These are phyloP conservation scores for Lepus timidus DNA, from an alignment of 2,113 vertebrate genomes.

Conservation along the genomic window DNA sequence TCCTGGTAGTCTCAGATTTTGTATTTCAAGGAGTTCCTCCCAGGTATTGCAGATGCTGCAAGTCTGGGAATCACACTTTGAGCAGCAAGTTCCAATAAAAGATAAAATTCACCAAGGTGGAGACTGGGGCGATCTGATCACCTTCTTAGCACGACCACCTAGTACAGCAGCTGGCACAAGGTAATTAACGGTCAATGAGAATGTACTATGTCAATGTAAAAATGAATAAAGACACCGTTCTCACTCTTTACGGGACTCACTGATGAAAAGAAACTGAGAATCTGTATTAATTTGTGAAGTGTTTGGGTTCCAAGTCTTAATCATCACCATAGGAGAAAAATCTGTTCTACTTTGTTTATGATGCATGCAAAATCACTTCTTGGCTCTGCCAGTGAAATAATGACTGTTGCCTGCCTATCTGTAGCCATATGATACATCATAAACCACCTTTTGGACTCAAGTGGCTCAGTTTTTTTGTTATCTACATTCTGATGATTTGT, in stretches of 20 bases:
- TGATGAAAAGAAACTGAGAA: neutral
- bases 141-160: rapidly evolving
- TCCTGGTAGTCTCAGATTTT: neutral
- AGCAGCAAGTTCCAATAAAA: neutral
- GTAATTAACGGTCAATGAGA: no score
- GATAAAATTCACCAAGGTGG: neutral
- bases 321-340: neutral
- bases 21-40: neutral
- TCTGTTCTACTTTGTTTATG: neutral
- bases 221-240: neutral
- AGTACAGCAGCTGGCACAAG: neutral
- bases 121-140: neutral
- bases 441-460: neutral
- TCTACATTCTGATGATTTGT: neutral
- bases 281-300: neutral
- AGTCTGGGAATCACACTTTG: neutral
- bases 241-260: neutral
- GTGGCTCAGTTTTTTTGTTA: neutral
- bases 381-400: neutral
- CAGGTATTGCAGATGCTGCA: neutral
- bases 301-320: neutral
- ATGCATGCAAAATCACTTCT: neutral
- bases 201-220: neutral
- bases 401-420: neutral
- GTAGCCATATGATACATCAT: neutral